A percentile compares a stretch with the other conserved stretches of the same genome.
Conservation (phyloP, 2,888 invertebrate species). For the Ariolimax columbianus region DNA sequence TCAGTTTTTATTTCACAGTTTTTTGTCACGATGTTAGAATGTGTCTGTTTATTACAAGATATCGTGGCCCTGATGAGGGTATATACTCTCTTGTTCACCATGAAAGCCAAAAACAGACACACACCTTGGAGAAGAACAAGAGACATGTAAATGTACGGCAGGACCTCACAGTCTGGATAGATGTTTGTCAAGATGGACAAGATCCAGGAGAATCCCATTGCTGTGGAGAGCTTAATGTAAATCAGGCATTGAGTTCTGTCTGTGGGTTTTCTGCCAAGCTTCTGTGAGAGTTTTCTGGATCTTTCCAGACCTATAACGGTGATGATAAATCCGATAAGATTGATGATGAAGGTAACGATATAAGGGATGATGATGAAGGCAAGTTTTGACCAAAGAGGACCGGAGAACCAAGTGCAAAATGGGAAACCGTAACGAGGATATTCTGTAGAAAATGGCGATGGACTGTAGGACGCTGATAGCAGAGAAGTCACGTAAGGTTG, state of each 20-base stretch:
- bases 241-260: not conserved
- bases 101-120: constrained; percentile 31
- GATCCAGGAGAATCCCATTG: constrained; percentile 37
- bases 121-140: constrained; percentile 26
- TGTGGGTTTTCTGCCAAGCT: not conserved
- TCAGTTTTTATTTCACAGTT: no score
- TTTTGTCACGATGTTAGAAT: no score
- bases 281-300: not conserved
- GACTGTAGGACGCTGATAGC: no score
- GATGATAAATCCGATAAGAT: constrained; percentile 51
- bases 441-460: not conserved
- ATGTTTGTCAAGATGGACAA: not conserved
- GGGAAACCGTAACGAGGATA: constrained; percentile 21
- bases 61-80: no score
- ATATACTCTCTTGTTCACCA: constrained; percentile 29
- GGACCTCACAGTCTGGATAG: not conserved
- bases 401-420: constrained; percentile 23
- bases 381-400: not conserved
- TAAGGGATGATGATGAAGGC: constrained; percentile 46
- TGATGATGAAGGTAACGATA: constrained; percentile 40
- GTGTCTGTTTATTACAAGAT: no score
- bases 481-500: not conserved
- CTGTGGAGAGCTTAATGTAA: constrained; percentile 31
- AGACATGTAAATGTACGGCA: not conserved
- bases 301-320: constrained; percentile 51